These are phyloP conservation scores for Xanthia icteritia DNA, from an alignment of 2,888 invertebrate genomes.

Conservation along the genomic window DNA sequence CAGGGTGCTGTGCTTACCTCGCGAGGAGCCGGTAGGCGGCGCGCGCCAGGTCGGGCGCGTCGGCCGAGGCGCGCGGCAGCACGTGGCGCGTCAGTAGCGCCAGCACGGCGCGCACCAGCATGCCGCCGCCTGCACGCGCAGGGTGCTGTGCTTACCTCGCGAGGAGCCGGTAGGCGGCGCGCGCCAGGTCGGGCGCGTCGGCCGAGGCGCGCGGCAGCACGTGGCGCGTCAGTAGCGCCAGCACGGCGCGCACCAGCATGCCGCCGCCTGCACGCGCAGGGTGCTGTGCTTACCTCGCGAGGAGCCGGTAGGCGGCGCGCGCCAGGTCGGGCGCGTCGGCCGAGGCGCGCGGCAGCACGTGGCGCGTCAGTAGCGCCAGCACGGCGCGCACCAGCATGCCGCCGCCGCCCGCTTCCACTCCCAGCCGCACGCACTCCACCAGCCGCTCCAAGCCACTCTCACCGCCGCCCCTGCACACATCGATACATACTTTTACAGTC, in stretches of 20 bases:
- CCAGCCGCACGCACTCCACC: conserved; percentile 87
- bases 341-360: conserved; percentile 79
- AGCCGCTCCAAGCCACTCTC: conserved; percentile 88
- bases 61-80: not conserved
- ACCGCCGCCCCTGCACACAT: conserved; percentile 85
- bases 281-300: conserved; percentile 73
- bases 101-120: too few relatives aligned
- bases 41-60: not conserved
- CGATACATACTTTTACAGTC: not conserved
- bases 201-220: conserved; percentile 12
- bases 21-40: conserved; percentile 11
- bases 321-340: conserved; percentile 78
- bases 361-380: conserved; percentile 82
- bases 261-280: not conserved
- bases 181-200: conserved; percentile 1
- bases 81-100: not conserved
- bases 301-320: conserved; percentile 83
- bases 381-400: conserved; percentile 85
- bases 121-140: too few relatives aligned
- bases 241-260: too few relatives aligned
- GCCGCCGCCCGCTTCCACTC: conserved; percentile 87
- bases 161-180: not conserved
- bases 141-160: conserved; percentile 1
- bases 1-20: conserved; percentile 6
- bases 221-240: not conserved